These are phyloP conservation scores for Chamaetylas fuelleborni DNA, from an alignment of 2,113 vertebrate genomes.

Conservation along the genomic window DNA sequence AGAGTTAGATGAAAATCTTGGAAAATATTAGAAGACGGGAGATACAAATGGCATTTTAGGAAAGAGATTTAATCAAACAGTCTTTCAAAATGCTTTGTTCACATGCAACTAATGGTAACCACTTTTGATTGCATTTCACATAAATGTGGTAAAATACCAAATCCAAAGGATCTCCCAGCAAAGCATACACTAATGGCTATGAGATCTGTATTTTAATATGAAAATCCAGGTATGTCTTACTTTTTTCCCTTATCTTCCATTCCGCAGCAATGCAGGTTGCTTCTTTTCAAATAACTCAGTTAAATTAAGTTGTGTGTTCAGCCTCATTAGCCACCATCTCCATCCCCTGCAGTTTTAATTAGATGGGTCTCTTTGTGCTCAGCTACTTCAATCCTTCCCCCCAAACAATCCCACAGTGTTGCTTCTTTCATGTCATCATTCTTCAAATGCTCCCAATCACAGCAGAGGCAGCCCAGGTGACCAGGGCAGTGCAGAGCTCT, in stretches of 20 bases:
- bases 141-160: background rate
- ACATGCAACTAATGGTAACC: background rate
- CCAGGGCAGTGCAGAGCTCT: background rate
- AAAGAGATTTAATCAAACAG: background rate
- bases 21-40: background rate
- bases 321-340: conserved; percentile 40
- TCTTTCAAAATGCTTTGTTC: background rate
- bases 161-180: background rate
- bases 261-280: background rate
- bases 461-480: background rate
- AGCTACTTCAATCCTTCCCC: background rate
- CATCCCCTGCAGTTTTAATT: background rate
- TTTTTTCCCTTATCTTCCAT: background rate
- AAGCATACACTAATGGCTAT: background rate
- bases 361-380: conserved; percentile 2
- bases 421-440: background rate
- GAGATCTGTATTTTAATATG: background rate
- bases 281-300: conserved; percentile 11
- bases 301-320: conserved; percentile 28
- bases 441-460: background rate
- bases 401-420: background rate
- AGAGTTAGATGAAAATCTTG: background rate
- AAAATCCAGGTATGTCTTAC: background rate
- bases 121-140: background rate
- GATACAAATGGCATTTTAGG: background rate